Percentiles rank a stretch among this genome's conserved stretches.
phyloP scores from a whole-genome alignment of 2,888 invertebrate species.

The Pemphredon lugubris region DNA sequence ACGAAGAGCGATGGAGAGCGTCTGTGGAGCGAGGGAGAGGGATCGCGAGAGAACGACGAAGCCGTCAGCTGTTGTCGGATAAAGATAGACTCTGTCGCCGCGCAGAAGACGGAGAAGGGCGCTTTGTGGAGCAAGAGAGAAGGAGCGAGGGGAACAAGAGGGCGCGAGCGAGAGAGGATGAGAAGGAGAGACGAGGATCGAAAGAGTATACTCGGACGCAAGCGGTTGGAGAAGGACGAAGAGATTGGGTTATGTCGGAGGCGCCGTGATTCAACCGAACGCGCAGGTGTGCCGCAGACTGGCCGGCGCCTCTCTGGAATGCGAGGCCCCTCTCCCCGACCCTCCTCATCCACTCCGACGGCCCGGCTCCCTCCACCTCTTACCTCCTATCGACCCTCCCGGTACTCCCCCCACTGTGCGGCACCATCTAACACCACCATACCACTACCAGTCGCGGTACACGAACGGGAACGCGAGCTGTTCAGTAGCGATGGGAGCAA shows the following conservation, averaged over 20 bases:
- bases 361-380: constrained; percentile 34
- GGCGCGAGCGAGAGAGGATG: no score
- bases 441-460: constrained; percentile 57
- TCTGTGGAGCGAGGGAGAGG: no score
- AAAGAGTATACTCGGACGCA: constrained; percentile 31
- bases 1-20: constrained; percentile 40
- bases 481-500: constrained; percentile 42
- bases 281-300: constrained; percentile 80
- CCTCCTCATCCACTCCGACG: constrained; percentile 28
- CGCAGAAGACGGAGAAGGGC: constrained; percentile 44
- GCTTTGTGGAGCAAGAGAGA: constrained; percentile 47
- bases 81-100: constrained; percentile 43
- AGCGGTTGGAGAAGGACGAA: constrained; percentile 61
- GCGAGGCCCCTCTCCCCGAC: constrained; percentile 61
- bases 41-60: constrained; percentile 26
- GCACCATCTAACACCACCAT: constrained; percentile 24
- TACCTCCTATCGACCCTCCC: constrained; percentile 30
- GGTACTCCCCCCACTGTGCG: constrained; percentile 7
- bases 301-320: constrained; percentile 80
- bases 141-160: constrained; percentile 35
- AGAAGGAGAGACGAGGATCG: constrained; percentile 39
- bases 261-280: constrained; percentile 78
- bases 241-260: constrained; percentile 76
- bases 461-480: constrained; percentile 57
- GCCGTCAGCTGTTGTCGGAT: constrained; percentile 22